Conservation (phyloP, 2,797 vertebrate species). For the Tarsius wallacei region DNA sequence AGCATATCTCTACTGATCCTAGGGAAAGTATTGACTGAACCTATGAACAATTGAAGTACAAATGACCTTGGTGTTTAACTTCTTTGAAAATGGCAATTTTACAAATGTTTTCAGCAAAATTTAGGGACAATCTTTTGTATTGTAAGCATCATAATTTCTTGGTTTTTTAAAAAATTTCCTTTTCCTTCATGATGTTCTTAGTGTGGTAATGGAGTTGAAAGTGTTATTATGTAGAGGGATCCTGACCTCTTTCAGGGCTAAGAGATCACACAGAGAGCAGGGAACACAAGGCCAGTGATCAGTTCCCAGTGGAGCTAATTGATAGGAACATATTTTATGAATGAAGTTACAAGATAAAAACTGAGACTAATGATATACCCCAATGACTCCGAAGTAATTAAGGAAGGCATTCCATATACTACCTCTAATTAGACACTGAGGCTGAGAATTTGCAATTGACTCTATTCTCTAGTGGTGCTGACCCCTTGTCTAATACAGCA, state of each 20-base stretch:
- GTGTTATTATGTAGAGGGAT: slow-evolving; percentile 82
- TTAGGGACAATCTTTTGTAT: slow-evolving; percentile 28
- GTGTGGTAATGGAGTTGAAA: slow-evolving; percentile 76
- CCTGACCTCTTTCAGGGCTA: slow-evolving; percentile 84
- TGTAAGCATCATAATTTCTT: slow-evolving; percentile 10
- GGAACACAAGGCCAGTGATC: slow-evolving; percentile 45
- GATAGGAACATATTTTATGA: slow-evolving; percentile 87
- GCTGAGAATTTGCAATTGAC: slow-evolving; percentile 82
- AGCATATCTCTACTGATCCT: neutral
- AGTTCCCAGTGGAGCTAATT: slow-evolving; percentile 77
- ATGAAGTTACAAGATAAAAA: slow-evolving; percentile 86
- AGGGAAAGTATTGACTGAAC: neutral
- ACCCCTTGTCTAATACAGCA: slow-evolving; percentile 79
- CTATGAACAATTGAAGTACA: neutral
- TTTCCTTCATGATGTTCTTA: slow-evolving; percentile 53
- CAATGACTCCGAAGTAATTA: slow-evolving; percentile 84
- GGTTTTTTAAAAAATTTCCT: neutral
- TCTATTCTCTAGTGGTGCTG: slow-evolving; percentile 77
- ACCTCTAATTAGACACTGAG: slow-evolving; percentile 81
- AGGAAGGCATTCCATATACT: slow-evolving; percentile 81
- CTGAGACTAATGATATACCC: slow-evolving; percentile 85
- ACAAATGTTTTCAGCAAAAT: slow-evolving; percentile 37
- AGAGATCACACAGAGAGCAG: slow-evolving; percentile 78
- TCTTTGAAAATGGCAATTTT: slow-evolving; percentile 48
- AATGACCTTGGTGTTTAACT: slow-evolving; percentile 50